A percentile compares a stretch with the other conserved stretches of the same genome.
phyloP scores from a whole-genome alignment of 2,113 vertebrate genomes.

The Salvelinus fontinalis region DNA sequence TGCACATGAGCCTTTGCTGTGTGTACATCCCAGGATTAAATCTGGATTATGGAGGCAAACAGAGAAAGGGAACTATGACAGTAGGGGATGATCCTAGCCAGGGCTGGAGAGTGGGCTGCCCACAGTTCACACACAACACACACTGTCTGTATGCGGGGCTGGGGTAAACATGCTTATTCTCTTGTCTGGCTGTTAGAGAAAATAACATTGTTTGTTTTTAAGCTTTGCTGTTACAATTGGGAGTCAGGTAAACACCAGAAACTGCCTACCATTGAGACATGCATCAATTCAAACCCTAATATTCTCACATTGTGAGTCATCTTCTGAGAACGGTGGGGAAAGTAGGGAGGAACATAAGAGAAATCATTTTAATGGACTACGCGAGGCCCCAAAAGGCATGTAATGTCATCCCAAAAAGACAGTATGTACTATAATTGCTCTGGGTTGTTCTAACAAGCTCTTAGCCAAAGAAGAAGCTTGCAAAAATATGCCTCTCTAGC shows the following conservation, averaged over 20 bases:
- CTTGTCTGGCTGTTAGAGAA: not conserved
- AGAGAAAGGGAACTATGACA: slow-evolving; percentile 31
- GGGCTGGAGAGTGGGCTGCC: slow-evolving; percentile 25
- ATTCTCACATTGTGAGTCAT: not conserved
- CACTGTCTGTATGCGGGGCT: slow-evolving; percentile 1
- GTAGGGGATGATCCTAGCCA: slow-evolving; percentile 30
- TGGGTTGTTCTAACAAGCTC: slow-evolving; percentile 14
- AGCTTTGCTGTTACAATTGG: too few relatives aligned
- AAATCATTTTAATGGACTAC: not conserved
- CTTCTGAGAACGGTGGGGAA: not conserved
- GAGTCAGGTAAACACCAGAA: not conserved
- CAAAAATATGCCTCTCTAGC: not conserved
- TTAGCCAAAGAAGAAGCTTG: not conserved
- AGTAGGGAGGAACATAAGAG: not conserved
- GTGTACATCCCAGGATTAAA: slow-evolving; percentile 45
- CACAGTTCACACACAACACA: not conserved
- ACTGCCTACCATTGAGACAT: not conserved
- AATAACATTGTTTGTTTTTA: not conserved
- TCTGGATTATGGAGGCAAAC: slow-evolving; percentile 49
- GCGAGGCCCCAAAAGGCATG: not conserved
- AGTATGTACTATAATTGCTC: slow-evolving; percentile 10
- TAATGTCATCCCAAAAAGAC: not conserved
- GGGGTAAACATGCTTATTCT: not conserved
- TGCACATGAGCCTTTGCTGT: not conserved
- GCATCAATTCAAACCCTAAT: too few relatives aligned